Evolutionary conservation across 2,888 invertebrate species (phyloP).

Genomic region (Willowsia nigromaculata): DNA sequence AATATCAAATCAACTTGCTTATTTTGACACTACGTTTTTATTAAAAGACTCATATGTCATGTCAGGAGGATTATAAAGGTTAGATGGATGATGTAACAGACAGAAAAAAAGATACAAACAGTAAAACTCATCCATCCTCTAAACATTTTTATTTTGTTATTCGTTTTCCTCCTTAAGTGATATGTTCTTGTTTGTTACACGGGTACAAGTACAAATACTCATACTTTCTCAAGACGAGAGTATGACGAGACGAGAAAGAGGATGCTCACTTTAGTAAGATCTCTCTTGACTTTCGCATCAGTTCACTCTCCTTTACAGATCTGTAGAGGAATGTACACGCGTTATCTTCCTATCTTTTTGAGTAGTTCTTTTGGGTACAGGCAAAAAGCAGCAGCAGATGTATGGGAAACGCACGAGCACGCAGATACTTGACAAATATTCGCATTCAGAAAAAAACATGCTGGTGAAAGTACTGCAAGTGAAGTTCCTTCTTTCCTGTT

Average conservation of each 20-base stretch:
- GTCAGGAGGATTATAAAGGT: conserved; percentile 52
- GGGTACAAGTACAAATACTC: not conserved
- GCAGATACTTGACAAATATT: not conserved
- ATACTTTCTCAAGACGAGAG: not conserved
- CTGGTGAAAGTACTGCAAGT: not conserved
- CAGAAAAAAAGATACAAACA: not conserved
- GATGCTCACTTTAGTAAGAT: conserved; percentile 7
- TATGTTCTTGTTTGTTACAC: not conserved
- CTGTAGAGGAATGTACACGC: not conserved
- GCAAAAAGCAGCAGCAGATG: not conserved
- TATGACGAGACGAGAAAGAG: conserved; percentile 8
- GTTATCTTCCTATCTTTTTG: not conserved
- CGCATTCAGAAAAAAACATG: not conserved
- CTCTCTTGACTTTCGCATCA: not conserved
- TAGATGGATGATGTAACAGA: conserved; percentile 4
- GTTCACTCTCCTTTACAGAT: not conserved
- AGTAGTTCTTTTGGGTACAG: not conserved
- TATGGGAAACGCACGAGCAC: not conserved
- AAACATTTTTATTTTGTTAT: not conserved
- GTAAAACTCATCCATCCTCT: not conserved
- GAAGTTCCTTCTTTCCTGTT: conserved; percentile 43
- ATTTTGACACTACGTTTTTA: not conserved
- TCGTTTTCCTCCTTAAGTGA: not conserved
- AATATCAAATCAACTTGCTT: conserved; percentile 54
- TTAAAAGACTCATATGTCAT: conserved; percentile 55